Base-by-base conservation (phyloP, 2,888 invertebrate genomes). In the Macrophya annulata region DNA sequence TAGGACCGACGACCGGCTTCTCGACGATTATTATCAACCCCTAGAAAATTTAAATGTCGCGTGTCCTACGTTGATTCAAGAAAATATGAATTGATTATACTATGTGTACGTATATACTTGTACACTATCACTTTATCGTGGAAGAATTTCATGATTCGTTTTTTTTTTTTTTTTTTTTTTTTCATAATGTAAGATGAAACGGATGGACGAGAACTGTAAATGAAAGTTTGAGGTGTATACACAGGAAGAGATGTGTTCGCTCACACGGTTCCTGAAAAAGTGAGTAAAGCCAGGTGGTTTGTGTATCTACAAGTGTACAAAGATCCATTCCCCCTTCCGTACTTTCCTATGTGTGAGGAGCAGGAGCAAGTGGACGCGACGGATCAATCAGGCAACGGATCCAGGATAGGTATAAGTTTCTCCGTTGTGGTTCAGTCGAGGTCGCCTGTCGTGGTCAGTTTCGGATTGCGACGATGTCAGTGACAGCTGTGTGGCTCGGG, bases 381-480 rank as follows among this genome's bases (percentile, higher is more conserved):
- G 92, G 93, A 93, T 93, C 93, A 93, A 93, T 93, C 92, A 92
- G 90, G 91, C 92, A 91, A 91, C 90, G 89, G 91, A 68, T 83
- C 68, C 21, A 31, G 68, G 83, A 83, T 83, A 83, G 83, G 92
- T 93, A 92, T 93, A 93, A 93, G 93, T 93, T 93, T 93, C 92
- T 91, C 90, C 91, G 92, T 91, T 92, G 93, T 90, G 91, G 92
- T 92, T 87, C 76, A 84, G 84, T 85, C 90, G 91, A 91, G 91
- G 90, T 91, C 91, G 90, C 88, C 91, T 93, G 93, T 92, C 92
- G 93, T 89, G 93, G 93, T 93, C 93, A 93, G 93, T 93, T 93
- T 93, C 91, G 92, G 91, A 93, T 93, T 93, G 93, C 93, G 90
- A 91, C 92, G 90, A 91, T 93, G 93, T 91, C 91, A 91, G 91